Conservation (phyloP, 1,140 invertebrate species). For the Apocrypta bakeri region DNA sequence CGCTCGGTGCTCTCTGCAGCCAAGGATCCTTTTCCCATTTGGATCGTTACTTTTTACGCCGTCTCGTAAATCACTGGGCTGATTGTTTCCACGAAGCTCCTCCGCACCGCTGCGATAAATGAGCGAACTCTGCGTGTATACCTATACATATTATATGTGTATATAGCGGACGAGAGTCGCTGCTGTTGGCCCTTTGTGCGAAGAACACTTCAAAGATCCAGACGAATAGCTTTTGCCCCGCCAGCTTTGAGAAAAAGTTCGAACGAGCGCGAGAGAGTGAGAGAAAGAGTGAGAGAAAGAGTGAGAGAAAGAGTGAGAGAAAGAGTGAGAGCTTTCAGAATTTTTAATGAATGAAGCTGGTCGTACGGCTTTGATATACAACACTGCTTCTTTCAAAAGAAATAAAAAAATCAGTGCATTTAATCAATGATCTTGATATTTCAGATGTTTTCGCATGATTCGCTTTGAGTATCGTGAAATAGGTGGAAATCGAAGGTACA, state of each 20-base stretch:
- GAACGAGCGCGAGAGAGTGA: no score
- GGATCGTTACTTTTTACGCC: constrained; percentile 30
- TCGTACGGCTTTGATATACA: not conserved
- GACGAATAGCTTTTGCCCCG: not conserved
- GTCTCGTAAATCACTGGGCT: constrained; percentile 11
- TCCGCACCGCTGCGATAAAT: not conserved
- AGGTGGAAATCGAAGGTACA: not conserved
- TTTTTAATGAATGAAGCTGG: constrained; percentile 25
- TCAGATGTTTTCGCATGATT: no score
- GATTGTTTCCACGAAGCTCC: constrained; percentile 15
- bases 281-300: not conserved
- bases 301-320: no score
- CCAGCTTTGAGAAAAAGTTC: not conserved
- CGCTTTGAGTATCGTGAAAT: not conserved
- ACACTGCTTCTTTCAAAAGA: no score
- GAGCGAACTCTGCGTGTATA: not conserved
- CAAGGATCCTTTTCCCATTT: constrained; percentile 16
- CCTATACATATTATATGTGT: not conserved
- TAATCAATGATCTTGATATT: no score
- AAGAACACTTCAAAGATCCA: constrained; percentile 9
- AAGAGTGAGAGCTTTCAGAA: not conserved
- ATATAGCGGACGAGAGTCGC: not conserved
- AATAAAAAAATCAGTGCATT: no score
- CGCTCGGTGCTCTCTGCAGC: not conserved
- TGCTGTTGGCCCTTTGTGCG: not conserved